phyloP scores from a whole-genome alignment of 2,888 invertebrate genomes.

The Leptinotarsa juncta region DNA sequence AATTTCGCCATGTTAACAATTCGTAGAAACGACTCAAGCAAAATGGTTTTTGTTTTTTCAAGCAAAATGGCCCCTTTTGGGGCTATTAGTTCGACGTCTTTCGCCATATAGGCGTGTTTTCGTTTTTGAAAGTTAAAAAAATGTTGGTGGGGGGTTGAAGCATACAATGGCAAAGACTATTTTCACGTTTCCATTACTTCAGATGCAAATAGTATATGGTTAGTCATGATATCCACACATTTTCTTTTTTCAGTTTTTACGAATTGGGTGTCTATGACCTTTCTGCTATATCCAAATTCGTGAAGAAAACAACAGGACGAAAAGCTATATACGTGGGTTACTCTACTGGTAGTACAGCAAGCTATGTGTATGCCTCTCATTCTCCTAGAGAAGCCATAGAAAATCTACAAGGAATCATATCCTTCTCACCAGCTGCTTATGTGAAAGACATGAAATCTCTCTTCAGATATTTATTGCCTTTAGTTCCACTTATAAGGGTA shows the following conservation, averaged over 20 bases:
- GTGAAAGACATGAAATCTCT: constrained; percentile 17
- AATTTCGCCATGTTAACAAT: too few relatives aligned
- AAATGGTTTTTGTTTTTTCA: too few relatives aligned
- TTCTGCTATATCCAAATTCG: constrained; percentile 20
- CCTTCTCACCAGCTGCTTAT: constrained; percentile 34
- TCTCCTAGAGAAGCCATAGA: constrained; percentile 27
- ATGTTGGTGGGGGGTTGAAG: too few relatives aligned
- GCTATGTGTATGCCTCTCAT: constrained; percentile 27
- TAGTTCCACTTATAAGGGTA: constrained; percentile 14
- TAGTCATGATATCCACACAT: too few relatives aligned
- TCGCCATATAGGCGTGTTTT: too few relatives aligned
- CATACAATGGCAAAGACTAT: too few relatives aligned
- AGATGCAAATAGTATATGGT: too few relatives aligned
- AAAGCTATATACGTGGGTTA: constrained; percentile 38
- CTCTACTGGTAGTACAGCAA: constrained; percentile 41
- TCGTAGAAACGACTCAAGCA: too few relatives aligned
- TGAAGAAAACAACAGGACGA: constrained; percentile 24
- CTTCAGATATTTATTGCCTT: neutral
- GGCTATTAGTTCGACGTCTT: too few relatives aligned
- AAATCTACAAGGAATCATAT: constrained; percentile 29
- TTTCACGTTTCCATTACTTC: too few relatives aligned
- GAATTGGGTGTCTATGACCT: constrained; percentile 41
- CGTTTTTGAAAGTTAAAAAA: too few relatives aligned
- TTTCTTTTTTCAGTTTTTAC: constrained; percentile 32
- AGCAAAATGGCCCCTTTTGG: too few relatives aligned